phyloP scores from a whole-genome alignment of 2,113 vertebrate species.

The Myotis lucifugus region DNA sequence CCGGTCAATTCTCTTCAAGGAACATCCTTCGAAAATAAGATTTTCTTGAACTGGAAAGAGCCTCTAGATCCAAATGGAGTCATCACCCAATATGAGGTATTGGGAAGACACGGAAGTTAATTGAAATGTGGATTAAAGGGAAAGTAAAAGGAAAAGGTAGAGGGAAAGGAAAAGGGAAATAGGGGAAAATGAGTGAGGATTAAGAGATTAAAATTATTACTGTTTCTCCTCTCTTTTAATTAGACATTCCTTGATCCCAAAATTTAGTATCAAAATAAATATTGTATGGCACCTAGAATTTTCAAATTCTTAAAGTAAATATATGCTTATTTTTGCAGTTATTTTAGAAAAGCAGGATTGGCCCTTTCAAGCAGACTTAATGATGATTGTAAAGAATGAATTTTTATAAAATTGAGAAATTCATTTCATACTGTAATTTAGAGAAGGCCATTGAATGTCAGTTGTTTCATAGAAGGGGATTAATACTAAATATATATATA shows the following conservation, averaged over 20 bases:
- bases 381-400: slow-evolving; percentile 32
- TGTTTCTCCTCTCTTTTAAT: slow-evolving; percentile 36
- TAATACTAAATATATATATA: not conserved
- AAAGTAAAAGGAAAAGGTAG: not conserved
- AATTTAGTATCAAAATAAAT: not conserved
- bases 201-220: not conserved
- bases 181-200: not conserved
- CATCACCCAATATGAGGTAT: slow-evolving; percentile 99
- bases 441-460: not conserved
- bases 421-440: slow-evolving; percentile 48
- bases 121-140: not conserved
- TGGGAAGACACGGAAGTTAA: not conserved
- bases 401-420: slow-evolving; percentile 33
- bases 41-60: slow-evolving; percentile 98
- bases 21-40: slow-evolving; percentile 97
- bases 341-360: not conserved
- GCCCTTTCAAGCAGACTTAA: slow-evolving; percentile 23
- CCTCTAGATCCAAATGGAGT: slow-evolving; percentile 96
- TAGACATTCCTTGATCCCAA: slow-evolving; percentile 46
- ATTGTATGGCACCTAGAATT: slow-evolving; percentile 9
- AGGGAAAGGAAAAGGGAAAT: not conserved
- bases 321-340: not conserved
- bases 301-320: slow-evolving; percentile 37
- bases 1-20: slow-evolving; percentile 94
- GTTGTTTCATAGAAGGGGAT: not conserved